These are phyloP conservation scores for Macrobrachium rosenbergii DNA, from an alignment of 1,140 invertebrate genomes.

Conservation along the genomic window DNA sequence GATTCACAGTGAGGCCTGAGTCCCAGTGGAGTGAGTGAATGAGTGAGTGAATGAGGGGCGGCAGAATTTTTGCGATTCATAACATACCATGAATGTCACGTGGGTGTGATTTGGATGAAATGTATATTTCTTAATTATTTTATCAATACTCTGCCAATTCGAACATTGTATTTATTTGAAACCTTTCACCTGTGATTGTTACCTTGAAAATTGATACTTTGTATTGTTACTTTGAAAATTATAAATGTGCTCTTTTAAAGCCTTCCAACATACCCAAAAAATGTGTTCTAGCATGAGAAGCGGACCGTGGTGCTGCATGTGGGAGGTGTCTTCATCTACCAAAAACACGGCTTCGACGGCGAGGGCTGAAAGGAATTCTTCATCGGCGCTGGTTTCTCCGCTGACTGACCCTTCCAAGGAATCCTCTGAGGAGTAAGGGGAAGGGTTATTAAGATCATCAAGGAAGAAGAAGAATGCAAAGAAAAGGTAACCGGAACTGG, in stretches of 20 bases:
- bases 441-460: background rate
- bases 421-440: background rate
- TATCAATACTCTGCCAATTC: too few relatives aligned
- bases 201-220: too few relatives aligned
- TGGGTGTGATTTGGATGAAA: too few relatives aligned
- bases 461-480: background rate
- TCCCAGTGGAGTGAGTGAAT: too few relatives aligned
- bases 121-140: too few relatives aligned
- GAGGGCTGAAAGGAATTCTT: slow-evolving; percentile 37
- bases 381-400: background rate
- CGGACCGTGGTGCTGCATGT: slow-evolving; percentile 27
- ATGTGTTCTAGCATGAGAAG: slow-evolving; percentile 51
- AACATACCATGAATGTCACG: too few relatives aligned
- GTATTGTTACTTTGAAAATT: background rate
- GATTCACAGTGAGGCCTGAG: too few relatives aligned
- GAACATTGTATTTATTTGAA: too few relatives aligned
- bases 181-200: too few relatives aligned
- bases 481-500: background rate
- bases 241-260: background rate
- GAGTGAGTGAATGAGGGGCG: too few relatives aligned
- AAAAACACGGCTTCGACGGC: slow-evolving; percentile 43
- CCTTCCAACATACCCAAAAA: slow-evolving; percentile 39
- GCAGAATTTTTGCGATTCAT: too few relatives aligned
- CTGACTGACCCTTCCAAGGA: background rate
- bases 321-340: slow-evolving; percentile 34